Percentiles rank a stretch among this genome's conserved stretches.
Conservation (phyloP, 1,140 invertebrate species). For the Ruditapes philippinarum region DNA sequence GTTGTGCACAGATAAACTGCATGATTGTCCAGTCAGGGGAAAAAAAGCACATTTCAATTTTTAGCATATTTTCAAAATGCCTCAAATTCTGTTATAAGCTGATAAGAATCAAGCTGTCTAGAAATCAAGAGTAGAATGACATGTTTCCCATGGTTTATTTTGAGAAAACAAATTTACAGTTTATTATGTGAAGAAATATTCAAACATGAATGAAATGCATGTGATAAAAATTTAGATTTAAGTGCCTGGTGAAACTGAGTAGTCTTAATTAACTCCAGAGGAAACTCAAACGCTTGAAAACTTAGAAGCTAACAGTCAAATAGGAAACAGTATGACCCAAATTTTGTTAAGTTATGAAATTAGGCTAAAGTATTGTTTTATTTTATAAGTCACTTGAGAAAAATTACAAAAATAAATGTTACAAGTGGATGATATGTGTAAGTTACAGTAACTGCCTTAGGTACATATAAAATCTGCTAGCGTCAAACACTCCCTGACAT, state of each 20-base stretch:
- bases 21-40: no score
- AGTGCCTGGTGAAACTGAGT: neutral
- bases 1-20: no score
- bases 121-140: slow-evolving; percentile 1
- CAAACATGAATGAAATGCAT: neutral
- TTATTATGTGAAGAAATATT: neutral
- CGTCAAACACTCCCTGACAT: no score
- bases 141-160: slow-evolving; percentile 10
- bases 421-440: no score
- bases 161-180: no score
- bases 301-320: neutral
- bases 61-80: neutral
- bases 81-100: neutral
- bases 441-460: no score
- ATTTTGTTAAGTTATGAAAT: no score
- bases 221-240: slow-evolving; percentile 1
- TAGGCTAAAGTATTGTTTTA: no score
- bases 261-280: slow-evolving; percentile 23
- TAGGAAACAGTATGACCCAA: neutral
- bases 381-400: no score
- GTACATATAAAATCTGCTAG: no score
- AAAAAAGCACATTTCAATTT: no score
- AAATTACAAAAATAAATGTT: no score
- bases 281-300: slow-evolving; percentile 16
- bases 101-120: slow-evolving; percentile 21